phyloP scores from a whole-genome alignment of 2,888 invertebrate genomes.

The Macropis europaea region DNA sequence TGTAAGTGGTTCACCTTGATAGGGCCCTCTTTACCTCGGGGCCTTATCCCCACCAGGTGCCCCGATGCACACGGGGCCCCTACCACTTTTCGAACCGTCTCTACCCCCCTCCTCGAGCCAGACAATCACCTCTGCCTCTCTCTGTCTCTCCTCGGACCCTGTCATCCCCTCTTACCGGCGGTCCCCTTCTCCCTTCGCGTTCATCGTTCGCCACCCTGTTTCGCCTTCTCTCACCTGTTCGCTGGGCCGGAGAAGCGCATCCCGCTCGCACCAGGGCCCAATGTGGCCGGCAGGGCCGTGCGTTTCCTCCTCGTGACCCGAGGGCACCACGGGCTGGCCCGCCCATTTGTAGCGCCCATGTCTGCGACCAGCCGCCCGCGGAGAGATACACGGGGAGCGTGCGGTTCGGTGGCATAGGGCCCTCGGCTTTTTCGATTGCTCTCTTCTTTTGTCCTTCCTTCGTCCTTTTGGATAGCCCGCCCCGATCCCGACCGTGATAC shows the following conservation, averaged over 20 bases:
- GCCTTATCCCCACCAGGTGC: constrained; percentile 45
- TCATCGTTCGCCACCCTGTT: constrained; percentile 27
- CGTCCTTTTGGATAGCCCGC: constrained; percentile 10
- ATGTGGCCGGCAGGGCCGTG: constrained; percentile 68
- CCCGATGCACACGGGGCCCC: constrained; percentile 39
- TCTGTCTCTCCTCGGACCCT: constrained; percentile 24
- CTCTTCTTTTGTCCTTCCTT: constrained; percentile 25
- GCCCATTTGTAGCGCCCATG: constrained; percentile 78
- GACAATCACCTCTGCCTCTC: constrained; percentile 34
- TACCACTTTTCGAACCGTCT: constrained; percentile 40
- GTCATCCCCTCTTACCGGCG: constrained; percentile 34
- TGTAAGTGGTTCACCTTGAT: constrained; percentile 78
- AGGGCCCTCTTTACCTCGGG: constrained; percentile 67
- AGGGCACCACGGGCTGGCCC: constrained; percentile 75
- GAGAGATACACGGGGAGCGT: constrained; percentile 67
- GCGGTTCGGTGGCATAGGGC: constrained; percentile 42
- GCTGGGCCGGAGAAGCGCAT: constrained; percentile 37
- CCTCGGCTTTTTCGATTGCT: constrained; percentile 30
- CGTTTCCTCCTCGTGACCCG: constrained; percentile 73
- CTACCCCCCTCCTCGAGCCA: constrained; percentile 18
- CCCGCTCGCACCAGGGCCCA: constrained; percentile 55
- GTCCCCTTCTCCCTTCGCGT: constrained; percentile 3
- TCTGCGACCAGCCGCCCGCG: constrained; percentile 76
- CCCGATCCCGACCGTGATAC: background rate
- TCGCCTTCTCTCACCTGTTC: constrained; percentile 50